Evolutionary conservation across 2,113 vertebrate genomes (phyloP).

Genomic region (Callorhinus ursinus): DNA sequence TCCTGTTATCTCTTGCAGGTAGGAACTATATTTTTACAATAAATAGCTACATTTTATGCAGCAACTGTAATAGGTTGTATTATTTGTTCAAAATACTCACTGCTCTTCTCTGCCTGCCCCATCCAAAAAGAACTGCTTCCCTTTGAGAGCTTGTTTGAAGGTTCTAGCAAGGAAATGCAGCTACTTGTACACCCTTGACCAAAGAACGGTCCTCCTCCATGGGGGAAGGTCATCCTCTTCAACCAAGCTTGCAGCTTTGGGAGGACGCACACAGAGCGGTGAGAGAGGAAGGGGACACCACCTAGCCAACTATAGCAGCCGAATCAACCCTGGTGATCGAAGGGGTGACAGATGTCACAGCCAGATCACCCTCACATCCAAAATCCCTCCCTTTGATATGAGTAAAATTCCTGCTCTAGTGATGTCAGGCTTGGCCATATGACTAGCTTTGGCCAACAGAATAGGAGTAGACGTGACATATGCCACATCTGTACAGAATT

Average conservation of each 20-base stretch:
- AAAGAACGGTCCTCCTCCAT: neutral
- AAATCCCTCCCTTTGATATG: neutral
- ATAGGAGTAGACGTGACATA: neutral
- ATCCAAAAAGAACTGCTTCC: neutral
- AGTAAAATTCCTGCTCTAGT: neutral
- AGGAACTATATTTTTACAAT: neutral
- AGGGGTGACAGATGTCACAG: neutral
- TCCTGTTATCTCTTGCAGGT: neutral
- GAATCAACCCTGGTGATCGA: neutral
- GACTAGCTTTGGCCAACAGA: neutral
- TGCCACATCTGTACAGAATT: neutral
- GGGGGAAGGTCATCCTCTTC: neutral
- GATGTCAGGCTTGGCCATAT: neutral
- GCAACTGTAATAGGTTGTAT: neutral
- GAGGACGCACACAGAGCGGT: neutral
- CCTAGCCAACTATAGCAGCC: neutral
- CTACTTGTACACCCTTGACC: neutral
- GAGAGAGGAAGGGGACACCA: neutral
- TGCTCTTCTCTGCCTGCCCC: neutral
- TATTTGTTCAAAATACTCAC: constrained; percentile 48
- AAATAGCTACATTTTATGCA: neutral
- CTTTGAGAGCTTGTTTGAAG: neutral
- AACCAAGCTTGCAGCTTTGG: neutral
- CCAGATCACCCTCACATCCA: neutral
- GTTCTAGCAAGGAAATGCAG: neutral